These are phyloP conservation scores for Apostichopus leukothele DNA, from an alignment of 53 echinoderm and acorn worm genomes.

Conservation along the genomic window DNA sequence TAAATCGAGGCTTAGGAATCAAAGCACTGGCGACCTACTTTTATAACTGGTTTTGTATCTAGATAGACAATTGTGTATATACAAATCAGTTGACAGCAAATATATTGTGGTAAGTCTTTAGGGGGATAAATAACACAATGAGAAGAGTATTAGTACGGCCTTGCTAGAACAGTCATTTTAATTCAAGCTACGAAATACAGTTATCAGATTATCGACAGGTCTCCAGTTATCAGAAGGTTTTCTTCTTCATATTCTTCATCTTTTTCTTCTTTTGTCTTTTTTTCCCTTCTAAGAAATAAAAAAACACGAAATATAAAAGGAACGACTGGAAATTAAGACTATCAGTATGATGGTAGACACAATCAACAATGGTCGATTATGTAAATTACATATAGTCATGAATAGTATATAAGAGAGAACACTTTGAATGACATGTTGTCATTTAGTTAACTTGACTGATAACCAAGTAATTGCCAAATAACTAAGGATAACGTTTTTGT, in stretches of 20 bases:
- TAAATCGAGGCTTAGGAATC: background rate
- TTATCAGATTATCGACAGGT: background rate
- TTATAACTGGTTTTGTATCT: background rate
- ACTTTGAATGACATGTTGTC: too few relatives aligned
- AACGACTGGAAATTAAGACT: background rate
- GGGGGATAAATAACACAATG: background rate
- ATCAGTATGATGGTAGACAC: background rate
- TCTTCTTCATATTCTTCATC: too few relatives aligned
- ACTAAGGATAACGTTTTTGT: too few relatives aligned
- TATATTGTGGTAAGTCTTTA: background rate
- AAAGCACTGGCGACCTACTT: background rate
- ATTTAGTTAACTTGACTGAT: too few relatives aligned
- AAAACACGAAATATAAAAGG: constrained; percentile 2
- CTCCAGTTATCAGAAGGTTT: background rate
- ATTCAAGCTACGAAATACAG: background rate
- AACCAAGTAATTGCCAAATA: too few relatives aligned
- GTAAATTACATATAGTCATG: background rate
- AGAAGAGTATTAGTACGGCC: background rate
- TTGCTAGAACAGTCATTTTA: background rate
- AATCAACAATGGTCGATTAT: background rate
- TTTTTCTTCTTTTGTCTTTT: background rate
- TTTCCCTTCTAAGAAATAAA: background rate
- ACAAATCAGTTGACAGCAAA: background rate
- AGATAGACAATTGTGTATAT: background rate
- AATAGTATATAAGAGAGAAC: background rate